Conservation (phyloP, 2,797 vertebrate species). For the Hipposideros larvatus region DNA sequence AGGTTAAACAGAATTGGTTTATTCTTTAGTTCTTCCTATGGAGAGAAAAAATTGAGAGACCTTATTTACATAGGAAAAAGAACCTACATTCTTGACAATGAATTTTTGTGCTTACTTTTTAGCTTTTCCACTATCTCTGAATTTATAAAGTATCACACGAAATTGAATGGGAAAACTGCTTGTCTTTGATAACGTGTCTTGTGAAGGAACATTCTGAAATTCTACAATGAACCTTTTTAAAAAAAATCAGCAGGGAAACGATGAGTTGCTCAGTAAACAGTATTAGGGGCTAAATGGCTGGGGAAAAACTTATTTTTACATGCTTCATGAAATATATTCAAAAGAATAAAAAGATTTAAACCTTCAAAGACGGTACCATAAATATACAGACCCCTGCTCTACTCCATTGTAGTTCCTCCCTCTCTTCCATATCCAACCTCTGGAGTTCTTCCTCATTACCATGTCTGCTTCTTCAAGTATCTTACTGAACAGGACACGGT, state of each 20-base stretch:
- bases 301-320: neutral
- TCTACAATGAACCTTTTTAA: slow-evolving; percentile 9
- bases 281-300: neutral
- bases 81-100: neutral
- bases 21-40: slow-evolving; percentile 52
- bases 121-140: slow-evolving; percentile 52
- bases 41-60: slow-evolving; percentile 49
- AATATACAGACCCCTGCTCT: neutral
- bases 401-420: neutral
- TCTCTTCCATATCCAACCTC: neutral
- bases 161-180: neutral
- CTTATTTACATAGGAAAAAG: slow-evolving; percentile 56
- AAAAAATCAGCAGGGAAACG: slow-evolving; percentile 25
- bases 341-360: slow-evolving; percentile 35
- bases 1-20: slow-evolving; percentile 59
- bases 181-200: slow-evolving; percentile 29
- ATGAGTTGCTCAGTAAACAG: neutral
- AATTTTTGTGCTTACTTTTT: slow-evolving; percentile 11
- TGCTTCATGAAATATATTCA: slow-evolving; percentile 4
- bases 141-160: slow-evolving; percentile 48
- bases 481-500: neutral
- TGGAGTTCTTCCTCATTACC: neutral
- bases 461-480: neutral
- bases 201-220: slow-evolving; percentile 36
- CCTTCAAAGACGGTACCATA: neutral